phyloP scores from a whole-genome alignment of 2,888 invertebrate species.

The Caenorhabditis macrosperma region DNA sequence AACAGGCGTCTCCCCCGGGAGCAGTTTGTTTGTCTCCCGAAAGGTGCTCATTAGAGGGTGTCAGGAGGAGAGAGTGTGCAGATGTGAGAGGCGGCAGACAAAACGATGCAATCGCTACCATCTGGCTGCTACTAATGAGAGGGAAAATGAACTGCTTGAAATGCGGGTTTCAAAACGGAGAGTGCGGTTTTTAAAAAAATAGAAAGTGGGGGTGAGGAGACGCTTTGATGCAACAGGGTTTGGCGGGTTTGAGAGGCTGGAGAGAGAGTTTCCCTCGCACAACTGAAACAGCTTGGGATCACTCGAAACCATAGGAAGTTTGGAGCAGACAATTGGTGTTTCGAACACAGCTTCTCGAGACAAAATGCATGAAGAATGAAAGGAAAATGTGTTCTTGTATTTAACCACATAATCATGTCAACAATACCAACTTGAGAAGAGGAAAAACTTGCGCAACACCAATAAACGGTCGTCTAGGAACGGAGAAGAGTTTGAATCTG shows the following conservation, averaged over 20 bases:
- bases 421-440: neutral
- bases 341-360: no score
- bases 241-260: no score
- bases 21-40: constrained; percentile 23
- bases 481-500: constrained; percentile 25
- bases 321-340: no score
- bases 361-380: no score
- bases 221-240: no score
- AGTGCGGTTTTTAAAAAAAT: neutral
- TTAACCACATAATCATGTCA: no score
- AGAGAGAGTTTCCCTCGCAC: no score
- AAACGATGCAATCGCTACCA: constrained; percentile 1
- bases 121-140: constrained; percentile 6
- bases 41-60: constrained; percentile 28
- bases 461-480: constrained; percentile 12
- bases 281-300: no score
- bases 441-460: constrained; percentile 15
- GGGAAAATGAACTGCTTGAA: neutral
- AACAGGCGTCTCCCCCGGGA: neutral
- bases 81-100: neutral
- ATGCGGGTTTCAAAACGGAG: neutral
- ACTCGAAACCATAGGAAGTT: no score
- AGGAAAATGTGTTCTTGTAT: no score
- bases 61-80: neutral
- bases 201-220: no score